Percentiles rank a stretch among this genome's conserved stretches.
Evolutionary conservation across 2,888 invertebrate species (phyloP).

Genomic region (Sminthurinus aureus): DNA sequence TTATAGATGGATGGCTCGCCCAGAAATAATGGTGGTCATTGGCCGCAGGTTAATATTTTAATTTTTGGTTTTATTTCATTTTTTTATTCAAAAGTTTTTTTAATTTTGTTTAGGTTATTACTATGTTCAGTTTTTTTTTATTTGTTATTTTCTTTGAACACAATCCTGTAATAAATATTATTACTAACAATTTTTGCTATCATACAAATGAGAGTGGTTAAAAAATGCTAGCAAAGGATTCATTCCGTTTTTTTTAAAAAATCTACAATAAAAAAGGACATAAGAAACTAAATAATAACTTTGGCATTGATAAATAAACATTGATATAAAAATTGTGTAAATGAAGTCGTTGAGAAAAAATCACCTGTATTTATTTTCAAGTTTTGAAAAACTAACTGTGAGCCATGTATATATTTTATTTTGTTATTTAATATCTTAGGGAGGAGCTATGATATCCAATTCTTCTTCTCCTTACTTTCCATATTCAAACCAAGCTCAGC

Average conservation of each 20-base stretch:
- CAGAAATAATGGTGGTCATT: slow-evolving; percentile 53
- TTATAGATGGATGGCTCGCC: slow-evolving; percentile 53
- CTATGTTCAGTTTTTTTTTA: not conserved
- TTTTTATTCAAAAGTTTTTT: slow-evolving; percentile 34
- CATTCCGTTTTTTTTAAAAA: too few relatives aligned
- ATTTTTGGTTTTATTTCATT: slow-evolving; percentile 24
- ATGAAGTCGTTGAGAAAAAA: not conserved
- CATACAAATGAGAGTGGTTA: not conserved
- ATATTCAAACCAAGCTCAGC: slow-evolving; percentile 20
- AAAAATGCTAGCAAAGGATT: not conserved
- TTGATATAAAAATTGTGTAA: not conserved
- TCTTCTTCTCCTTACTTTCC: slow-evolving; percentile 28
- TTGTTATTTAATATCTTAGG: slow-evolving; percentile 42
- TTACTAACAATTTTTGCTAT: not conserved
- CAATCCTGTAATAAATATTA: not conserved
- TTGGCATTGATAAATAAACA: not conserved
- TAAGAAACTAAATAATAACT: too few relatives aligned
- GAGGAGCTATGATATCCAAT: slow-evolving; percentile 51
- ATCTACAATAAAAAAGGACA: too few relatives aligned
- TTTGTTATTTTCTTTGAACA: slow-evolving; percentile 14
- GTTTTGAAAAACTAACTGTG: slow-evolving; percentile 5
- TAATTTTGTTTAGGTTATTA: slow-evolving; percentile 19
- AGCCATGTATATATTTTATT: slow-evolving; percentile 5
- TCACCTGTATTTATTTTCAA: slow-evolving; percentile 10
- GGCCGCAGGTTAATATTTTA: slow-evolving; percentile 57